phyloP scores from a whole-genome alignment of 2,797 vertebrate species.

The Esox masquinongy region DNA sequence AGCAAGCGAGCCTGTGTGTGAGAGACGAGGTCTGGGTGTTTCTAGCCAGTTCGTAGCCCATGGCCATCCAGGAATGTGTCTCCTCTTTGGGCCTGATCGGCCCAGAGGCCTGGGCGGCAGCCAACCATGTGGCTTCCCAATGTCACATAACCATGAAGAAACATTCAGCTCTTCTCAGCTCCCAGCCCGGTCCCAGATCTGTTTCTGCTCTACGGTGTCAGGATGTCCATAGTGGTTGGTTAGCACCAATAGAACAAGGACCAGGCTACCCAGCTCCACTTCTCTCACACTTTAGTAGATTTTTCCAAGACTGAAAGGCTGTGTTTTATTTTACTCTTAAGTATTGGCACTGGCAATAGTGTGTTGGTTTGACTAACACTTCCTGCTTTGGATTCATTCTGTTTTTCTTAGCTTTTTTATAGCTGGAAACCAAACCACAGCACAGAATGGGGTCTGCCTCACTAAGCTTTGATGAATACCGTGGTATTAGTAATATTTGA shows the following conservation, averaged over 20 bases:
- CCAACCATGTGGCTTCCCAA: slow-evolving; percentile 4
- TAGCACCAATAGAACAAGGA: too few relatives aligned
- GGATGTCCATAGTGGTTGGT: too few relatives aligned
- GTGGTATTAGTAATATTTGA: slow-evolving; percentile 63
- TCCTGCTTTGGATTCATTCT: slow-evolving; percentile 31
- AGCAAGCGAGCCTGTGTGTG: slow-evolving; percentile 20
- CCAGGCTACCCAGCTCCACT: too few relatives aligned
- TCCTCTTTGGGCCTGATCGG: background rate
- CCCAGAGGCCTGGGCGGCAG: background rate
- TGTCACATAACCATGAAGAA: slow-evolving; percentile 1
- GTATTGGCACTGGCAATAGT: slow-evolving; percentile 37
- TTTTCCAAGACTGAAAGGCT: slow-evolving; percentile 53
- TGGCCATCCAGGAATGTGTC: slow-evolving; percentile 1
- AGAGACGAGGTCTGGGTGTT: slow-evolving; percentile 60
- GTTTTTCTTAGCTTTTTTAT: slow-evolving; percentile 47
- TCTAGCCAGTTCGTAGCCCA: slow-evolving; percentile 42
- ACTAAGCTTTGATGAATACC: slow-evolving; percentile 60
- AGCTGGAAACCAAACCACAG: slow-evolving; percentile 44
- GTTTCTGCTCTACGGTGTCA: background rate
- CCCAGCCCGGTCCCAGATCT: background rate
- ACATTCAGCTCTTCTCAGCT: background rate
- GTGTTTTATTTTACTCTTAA: slow-evolving; percentile 45
- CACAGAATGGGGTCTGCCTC: slow-evolving; percentile 43
- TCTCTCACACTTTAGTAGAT: slow-evolving; percentile 19
- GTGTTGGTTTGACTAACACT: slow-evolving; percentile 49